Evolutionary conservation across 35 echinoderm and acorn worm genomes (phyloP), one percentile per base, ranked within the genome.

Genomic region (Acanthaster planci): DNA sequence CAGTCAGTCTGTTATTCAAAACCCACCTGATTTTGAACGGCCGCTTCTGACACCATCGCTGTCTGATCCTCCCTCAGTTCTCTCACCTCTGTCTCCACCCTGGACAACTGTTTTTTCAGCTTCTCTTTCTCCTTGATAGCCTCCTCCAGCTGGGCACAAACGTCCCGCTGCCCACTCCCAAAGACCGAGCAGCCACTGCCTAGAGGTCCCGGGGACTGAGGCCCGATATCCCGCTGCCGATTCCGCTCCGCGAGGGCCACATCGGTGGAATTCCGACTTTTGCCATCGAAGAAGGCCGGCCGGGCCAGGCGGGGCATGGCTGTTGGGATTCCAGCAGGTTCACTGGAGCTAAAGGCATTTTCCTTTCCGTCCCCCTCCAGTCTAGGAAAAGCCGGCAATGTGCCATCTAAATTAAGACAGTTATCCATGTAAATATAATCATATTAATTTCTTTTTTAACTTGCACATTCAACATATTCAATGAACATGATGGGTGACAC

Each of bases 211-310:
- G 18, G 31, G 31, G 16, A 39, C 37, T 36, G 53, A 17, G 32
- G 5, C 37, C 7, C 81, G 38, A 78, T 32, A 84, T 84, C 87
- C 72, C 80, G 92, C 18, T 87, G 78, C 7, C 78, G 78, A 15
- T 93, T 83, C 19, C 94, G 75, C 39, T 97, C 90, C 40, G 60
- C 78, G 26, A 86, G 90, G 64, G 90, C 94, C 72, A 87, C 68
- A 22, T 97, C 94, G 0, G 94, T 97, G 2, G 94, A 97, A 82
- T 97, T 93, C 57, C 94, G 83, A 67, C 90, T 92, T 47, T 93
- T 89, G 19, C 87, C 64, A 51, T 93, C 87, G 55, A 95, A 88
- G 47, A 95, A 95, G 7, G 27, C 77, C 17, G 93, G 89, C 23
- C 38, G 15, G 26, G 52, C 21, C 2, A 30, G 32, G n/a, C 82